Evolutionary conservation across 1,140 invertebrate genomes (phyloP).

Genomic region (Cyclargus thomasi): DNA sequence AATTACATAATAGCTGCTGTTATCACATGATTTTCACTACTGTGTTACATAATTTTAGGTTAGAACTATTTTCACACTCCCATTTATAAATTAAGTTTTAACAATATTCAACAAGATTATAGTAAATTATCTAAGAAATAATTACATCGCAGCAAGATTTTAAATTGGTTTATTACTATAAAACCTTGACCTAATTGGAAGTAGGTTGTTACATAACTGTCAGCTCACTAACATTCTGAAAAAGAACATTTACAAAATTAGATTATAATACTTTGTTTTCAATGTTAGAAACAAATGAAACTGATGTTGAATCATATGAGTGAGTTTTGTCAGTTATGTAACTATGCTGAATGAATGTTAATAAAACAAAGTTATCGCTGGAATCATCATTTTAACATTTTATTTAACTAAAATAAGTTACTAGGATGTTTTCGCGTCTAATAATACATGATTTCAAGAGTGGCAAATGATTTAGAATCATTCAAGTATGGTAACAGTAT

Average conservation of each 20-base stretch:
- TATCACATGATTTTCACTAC: conserved; percentile 57
- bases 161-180: conserved; percentile 17
- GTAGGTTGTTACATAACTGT: conserved; percentile 52
- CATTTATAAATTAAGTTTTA: conserved; percentile 23
- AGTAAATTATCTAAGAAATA: conserved; percentile 12
- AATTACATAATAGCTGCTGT: conserved; percentile 56
- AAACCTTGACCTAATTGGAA: conserved; percentile 43
- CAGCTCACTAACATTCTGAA: conserved; percentile 29
- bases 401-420: conserved; percentile 75
- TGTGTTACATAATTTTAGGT: conserved; percentile 17
- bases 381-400: conserved; percentile 70
- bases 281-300: neutral
- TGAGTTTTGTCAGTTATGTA: conserved; percentile 18
- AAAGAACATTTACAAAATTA: conserved; percentile 12
- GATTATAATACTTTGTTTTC: neutral
- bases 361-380: conserved; percentile 63
- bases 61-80: conserved; percentile 36
- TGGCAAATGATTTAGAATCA: conserved; percentile 64
- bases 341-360: conserved; percentile 8
- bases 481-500: conserved; percentile 64
- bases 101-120: conserved; percentile 28
- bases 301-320: neutral
- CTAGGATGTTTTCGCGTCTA: conserved; percentile 63
- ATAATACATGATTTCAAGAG: conserved; percentile 71
- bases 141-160: conserved; percentile 10